These are phyloP conservation scores for Oryzias dopingdopingensis DNA, from an alignment of 2,797 vertebrate species.

Conservation along the genomic window DNA sequence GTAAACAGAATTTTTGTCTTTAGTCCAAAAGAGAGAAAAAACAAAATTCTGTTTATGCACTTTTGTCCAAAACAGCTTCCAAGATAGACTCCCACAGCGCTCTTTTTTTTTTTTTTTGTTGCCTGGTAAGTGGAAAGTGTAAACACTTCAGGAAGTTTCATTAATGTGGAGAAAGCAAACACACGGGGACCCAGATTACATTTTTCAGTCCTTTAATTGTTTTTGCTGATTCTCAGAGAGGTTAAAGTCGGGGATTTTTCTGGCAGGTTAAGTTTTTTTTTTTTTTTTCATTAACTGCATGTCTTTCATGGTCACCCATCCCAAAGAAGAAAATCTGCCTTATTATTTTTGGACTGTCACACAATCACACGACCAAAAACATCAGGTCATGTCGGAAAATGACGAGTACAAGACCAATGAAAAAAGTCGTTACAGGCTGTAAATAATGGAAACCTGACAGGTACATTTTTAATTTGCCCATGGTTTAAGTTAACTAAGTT, in stretches of 20 bases:
- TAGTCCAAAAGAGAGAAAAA: neutral
- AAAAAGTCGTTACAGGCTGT: conserved; percentile 19
- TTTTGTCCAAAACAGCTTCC: neutral
- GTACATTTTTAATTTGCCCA: conserved; percentile 5
- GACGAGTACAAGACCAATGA: conserved; percentile 20
- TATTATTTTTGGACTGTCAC: conserved; percentile 6
- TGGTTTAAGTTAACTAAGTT: conserved; percentile 20
- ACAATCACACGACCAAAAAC: conserved; percentile 29
- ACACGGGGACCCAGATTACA: no score
- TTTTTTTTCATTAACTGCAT: no score
- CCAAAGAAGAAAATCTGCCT: conserved; percentile 6
- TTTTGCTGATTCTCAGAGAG: no score
- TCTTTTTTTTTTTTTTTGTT: neutral
- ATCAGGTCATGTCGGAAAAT: conserved; percentile 2
- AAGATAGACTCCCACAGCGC: neutral
- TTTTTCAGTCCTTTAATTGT: no score
- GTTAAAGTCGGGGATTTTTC: no score
- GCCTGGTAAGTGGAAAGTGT: no score
- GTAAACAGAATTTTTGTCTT: neutral
- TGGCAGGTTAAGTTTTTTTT: no score
- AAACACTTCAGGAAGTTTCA: no score
- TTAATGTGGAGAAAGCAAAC: no score
- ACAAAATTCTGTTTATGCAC: neutral
- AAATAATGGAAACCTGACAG: conserved; percentile 22
- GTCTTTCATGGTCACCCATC: neutral